A percentile compares a stretch with the other conserved stretches of the same genome.
Conservation (phyloP, 2,888 invertebrate species). For the Andrena trimmerana region DNA sequence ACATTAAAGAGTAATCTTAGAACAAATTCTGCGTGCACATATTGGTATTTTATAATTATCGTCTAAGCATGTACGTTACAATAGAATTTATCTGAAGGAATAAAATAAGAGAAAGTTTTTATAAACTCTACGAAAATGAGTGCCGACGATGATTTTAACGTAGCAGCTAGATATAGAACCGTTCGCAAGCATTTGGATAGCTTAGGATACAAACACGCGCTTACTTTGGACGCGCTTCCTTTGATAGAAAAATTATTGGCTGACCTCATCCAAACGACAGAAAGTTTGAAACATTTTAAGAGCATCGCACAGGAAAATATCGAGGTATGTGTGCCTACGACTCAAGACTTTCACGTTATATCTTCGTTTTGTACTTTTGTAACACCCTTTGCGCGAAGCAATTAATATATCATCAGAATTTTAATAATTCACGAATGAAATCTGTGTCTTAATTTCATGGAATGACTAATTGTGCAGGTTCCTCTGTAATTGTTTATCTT, state of each 20-base stretch:
- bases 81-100: not conserved
- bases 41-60: not conserved
- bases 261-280: slow-evolving; percentile 95
- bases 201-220: slow-evolving; percentile 92
- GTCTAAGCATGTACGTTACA: not conserved
- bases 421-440: not conserved
- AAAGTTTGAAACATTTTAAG: slow-evolving; percentile 94
- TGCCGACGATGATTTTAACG: slow-evolving; percentile 74
- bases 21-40: slow-evolving; percentile 9
- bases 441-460: not conserved
- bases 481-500: slow-evolving; percentile 7
- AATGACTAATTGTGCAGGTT: not conserved
- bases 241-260: slow-evolving; percentile 92
- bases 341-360: not conserved
- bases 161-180: slow-evolving; percentile 83
- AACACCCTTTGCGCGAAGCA: slow-evolving; percentile 37
- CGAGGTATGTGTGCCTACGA: slow-evolving; percentile 85
- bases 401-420: not conserved
- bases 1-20: not conserved
- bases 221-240: slow-evolving; percentile 92
- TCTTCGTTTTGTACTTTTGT: not conserved
- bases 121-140: slow-evolving; percentile 56
- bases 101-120: slow-evolving; percentile 8
- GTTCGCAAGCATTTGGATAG: slow-evolving; percentile 91
- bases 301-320: slow-evolving; percentile 89